Evolutionary conservation across 2,113 vertebrate genomes (phyloP).

Genomic region (Rissa tridactyla): DNA sequence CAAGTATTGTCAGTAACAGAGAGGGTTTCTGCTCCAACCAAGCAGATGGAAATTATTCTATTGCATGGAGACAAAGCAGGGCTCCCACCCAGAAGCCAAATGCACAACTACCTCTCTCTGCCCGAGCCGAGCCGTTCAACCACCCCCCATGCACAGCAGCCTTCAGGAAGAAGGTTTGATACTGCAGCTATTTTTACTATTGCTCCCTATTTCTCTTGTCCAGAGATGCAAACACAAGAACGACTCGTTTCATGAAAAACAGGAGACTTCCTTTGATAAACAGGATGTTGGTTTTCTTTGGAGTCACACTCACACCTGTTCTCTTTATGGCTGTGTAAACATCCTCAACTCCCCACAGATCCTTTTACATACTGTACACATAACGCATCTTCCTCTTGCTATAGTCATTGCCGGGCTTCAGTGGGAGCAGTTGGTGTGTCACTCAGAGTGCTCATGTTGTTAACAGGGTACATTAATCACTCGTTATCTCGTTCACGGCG

Average conservation of each 20-base stretch:
- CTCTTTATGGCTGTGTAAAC: conserved; percentile 18
- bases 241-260: not conserved
- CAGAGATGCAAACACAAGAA: not conserved
- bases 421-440: not conserved
- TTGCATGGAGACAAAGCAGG: not conserved
- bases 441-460: not conserved
- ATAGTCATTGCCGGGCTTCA: not conserved
- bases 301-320: not conserved
- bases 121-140: not conserved
- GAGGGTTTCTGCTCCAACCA: not conserved
- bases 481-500: not conserved
- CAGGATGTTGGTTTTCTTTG: not conserved
- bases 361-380: not conserved
- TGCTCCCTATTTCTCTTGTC: not conserved
- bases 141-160: not conserved
- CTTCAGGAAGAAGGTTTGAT: not conserved
- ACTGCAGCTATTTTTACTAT: not conserved
- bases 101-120: not conserved
- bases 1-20: conserved; percentile 6
- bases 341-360: not conserved
- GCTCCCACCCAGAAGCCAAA: not conserved
- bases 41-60: not conserved
- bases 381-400: not conserved
- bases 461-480: not conserved
- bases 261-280: not conserved